phyloP scores from a whole-genome alignment of 1,140 invertebrate genomes.

The Drosophila rufa region DNA sequence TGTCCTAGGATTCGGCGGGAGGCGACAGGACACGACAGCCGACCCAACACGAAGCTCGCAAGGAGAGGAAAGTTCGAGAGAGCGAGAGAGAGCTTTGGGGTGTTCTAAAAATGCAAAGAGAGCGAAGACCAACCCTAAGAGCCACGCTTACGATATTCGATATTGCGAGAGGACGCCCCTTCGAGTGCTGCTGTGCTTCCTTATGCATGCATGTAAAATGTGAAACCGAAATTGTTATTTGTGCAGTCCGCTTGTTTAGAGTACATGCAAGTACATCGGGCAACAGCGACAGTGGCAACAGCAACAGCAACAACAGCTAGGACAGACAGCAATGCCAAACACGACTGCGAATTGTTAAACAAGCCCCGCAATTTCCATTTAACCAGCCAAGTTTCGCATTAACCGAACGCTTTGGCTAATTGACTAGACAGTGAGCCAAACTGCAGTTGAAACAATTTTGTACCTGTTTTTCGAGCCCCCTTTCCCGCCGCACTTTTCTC shows the following conservation, averaged over 20 bases:
- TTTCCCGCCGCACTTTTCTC: slow-evolving; percentile 6
- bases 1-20: slow-evolving; percentile 38
- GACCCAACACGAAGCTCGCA: not conserved
- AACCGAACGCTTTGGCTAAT: slow-evolving; percentile 64
- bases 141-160: slow-evolving; percentile 63
- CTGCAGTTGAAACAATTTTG: slow-evolving; percentile 35
- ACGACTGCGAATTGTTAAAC: slow-evolving; percentile 68
- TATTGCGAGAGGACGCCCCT: not conserved
- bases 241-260: slow-evolving; percentile 68
- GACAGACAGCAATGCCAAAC: slow-evolving; percentile 45
- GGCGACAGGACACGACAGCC: slow-evolving; percentile 25
- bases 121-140: slow-evolving; percentile 25
- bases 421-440: slow-evolving; percentile 56
- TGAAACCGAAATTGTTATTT: slow-evolving; percentile 79
- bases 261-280: slow-evolving; percentile 55
- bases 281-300: slow-evolving; percentile 12
- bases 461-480: slow-evolving; percentile 2
- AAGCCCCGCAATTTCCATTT: slow-evolving; percentile 71
- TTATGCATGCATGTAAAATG: slow-evolving; percentile 63
- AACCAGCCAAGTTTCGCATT: slow-evolving; percentile 56
- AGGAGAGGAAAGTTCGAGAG: not conserved
- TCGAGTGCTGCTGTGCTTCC: slow-evolving; percentile 21
- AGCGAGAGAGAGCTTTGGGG: slow-evolving; percentile 48
- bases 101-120: slow-evolving; percentile 67
- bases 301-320: slow-evolving; percentile 23